Evolutionary conservation across 2,113 vertebrate genomes (phyloP).

Genomic region (Polypterus senegalus): DNA sequence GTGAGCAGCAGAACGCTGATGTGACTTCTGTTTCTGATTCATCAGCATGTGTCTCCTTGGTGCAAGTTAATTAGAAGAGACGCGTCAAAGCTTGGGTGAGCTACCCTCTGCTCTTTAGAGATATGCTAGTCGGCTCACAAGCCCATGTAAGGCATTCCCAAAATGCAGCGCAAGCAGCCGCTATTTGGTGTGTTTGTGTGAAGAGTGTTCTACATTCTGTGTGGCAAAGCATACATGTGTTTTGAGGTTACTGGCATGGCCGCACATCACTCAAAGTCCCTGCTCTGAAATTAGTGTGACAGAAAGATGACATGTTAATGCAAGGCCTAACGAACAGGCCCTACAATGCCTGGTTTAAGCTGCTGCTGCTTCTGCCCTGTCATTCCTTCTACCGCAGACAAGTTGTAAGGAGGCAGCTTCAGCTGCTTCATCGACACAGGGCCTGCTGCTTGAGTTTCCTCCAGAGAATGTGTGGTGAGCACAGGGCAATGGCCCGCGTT

Average conservation of each 20-base stretch:
- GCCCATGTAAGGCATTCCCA: conserved; percentile 23
- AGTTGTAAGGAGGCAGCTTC: neutral
- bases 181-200: conserved; percentile 15
- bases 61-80: conserved; percentile 1
- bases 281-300: conserved; percentile 30
- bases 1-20: neutral
- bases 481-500: too few relatives aligned
- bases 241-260: conserved; percentile 31
- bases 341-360: too few relatives aligned
- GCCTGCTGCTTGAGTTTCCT: too few relatives aligned
- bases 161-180: conserved; percentile 19
- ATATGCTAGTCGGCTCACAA: conserved; percentile 13
- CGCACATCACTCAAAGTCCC: conserved; percentile 31
- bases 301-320: neutral
- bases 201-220: conserved; percentile 26
- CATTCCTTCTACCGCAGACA: neutral
- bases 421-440: too few relatives aligned
- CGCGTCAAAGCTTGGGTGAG: conserved; percentile 5
- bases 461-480: too few relatives aligned
- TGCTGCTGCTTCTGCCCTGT: neutral
- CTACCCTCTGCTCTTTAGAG: neutral
- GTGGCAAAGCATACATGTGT: conserved; percentile 33
- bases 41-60: conserved; percentile 3
- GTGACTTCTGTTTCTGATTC: conserved; percentile 13
- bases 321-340: neutral